Percentiles rank a stretch among this genome's conserved stretches.
Evolutionary conservation across 2,113 vertebrate species (phyloP).

Genomic region (chimpanzee (Pan troglodytes)): DNA sequence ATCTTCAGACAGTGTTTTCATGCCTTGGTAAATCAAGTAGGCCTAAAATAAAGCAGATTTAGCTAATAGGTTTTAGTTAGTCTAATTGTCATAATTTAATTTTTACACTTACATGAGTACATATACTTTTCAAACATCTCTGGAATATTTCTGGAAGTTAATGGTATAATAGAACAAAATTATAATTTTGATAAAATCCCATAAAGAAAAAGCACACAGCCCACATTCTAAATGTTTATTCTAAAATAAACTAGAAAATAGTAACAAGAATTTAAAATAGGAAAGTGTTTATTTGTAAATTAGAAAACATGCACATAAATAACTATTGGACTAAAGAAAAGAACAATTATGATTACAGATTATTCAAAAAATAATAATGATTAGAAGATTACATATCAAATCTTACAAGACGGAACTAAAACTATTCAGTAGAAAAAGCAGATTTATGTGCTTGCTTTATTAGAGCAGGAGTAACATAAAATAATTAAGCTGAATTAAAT

Average conservation of each 20-base stretch:
- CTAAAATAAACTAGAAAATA: not conserved
- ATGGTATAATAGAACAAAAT: not conserved
- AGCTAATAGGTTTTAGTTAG: not conserved
- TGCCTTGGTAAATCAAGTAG: conserved; percentile 14
- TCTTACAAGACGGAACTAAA: not conserved
- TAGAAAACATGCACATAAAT: not conserved
- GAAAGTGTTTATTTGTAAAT: conserved; percentile 3
- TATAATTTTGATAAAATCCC: conserved; percentile 4
- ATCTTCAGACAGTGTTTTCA: not conserved
- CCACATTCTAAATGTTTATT: not conserved
- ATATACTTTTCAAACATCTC: not conserved
- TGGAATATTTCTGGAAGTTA: conserved; percentile 51
- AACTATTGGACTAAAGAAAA: conserved; percentile 19
- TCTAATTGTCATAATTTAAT: not conserved
- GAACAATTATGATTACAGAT: not conserved
- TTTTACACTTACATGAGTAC: not conserved
- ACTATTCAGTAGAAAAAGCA: not conserved
- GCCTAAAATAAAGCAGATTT: not conserved
- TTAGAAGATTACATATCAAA: not conserved
- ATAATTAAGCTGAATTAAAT: not conserved
- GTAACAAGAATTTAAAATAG: not conserved
- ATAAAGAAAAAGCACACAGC: not conserved
- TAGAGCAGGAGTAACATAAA: not conserved
- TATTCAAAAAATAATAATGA: not conserved
- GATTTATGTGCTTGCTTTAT: not conserved